These are phyloP conservation scores for Serripes groenlandicus DNA, from an alignment of 2,888 invertebrate species.

Conservation along the genomic window DNA sequence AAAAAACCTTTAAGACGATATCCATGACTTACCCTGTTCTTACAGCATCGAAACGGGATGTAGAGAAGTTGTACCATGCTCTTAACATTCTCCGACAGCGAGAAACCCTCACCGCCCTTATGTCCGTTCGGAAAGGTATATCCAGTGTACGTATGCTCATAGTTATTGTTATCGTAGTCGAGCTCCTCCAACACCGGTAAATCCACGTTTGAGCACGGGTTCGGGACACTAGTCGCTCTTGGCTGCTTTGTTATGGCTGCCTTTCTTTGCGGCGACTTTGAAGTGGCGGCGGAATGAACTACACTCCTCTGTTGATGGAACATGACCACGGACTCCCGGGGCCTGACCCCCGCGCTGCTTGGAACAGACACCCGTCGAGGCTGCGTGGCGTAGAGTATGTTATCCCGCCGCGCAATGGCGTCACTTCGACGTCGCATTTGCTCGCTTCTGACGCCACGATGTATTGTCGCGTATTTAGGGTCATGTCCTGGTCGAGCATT, in stretches of 20 bases:
- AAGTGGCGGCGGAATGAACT: constrained; percentile 59
- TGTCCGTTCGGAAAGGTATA: constrained; percentile 6
- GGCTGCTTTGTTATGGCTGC: constrained; percentile 37
- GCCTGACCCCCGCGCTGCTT: neutral
- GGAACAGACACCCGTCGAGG: constrained; percentile 17
- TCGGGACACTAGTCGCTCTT: constrained; percentile 26
- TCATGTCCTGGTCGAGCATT: neutral
- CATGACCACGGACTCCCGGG: constrained; percentile 41
- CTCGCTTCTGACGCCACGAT: constrained; percentile 38
- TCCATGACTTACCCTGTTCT: constrained; percentile 48
- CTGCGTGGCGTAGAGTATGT: neutral
- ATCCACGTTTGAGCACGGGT: constrained; percentile 37
- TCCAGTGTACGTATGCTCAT: constrained; percentile 13
- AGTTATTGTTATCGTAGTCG: constrained; percentile 43
- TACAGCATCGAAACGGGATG: constrained; percentile 61
- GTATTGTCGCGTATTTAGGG: neutral
- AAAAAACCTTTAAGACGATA: no score
- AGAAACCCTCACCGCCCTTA: constrained; percentile 8
- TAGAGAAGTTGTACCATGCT: constrained; percentile 50
- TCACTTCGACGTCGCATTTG: constrained; percentile 51
- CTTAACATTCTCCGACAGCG: constrained; percentile 51
- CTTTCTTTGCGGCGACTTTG: constrained; percentile 7
- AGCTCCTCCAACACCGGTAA: constrained; percentile 47
- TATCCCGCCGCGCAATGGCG: neutral
- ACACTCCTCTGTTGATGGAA: constrained; percentile 56